Percentiles rank a stretch among this genome's conserved stretches.
Conservation (phyloP, 2,888 invertebrate genomes). For the Mesopsocus fuscifrons region DNA sequence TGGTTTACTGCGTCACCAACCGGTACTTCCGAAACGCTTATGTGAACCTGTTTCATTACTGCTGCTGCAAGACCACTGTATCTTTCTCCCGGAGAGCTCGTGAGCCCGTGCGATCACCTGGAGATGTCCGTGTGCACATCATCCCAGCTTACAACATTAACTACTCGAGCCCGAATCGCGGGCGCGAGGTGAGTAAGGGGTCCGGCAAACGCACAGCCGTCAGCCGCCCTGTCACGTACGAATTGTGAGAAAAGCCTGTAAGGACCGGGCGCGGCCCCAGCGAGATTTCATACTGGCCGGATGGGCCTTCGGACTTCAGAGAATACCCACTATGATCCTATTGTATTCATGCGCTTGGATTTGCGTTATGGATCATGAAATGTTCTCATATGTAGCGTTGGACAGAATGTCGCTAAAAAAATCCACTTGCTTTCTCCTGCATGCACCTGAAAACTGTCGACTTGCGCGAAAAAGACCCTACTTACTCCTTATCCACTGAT, state of each 20-base stretch:
- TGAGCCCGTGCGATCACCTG: slow-evolving; percentile 27
- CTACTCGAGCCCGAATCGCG: slow-evolving; percentile 36
- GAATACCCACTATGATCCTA: too few relatives aligned
- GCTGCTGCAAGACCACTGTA: slow-evolving; percentile 58
- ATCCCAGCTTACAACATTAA: slow-evolving; percentile 49
- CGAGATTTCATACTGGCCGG: too few relatives aligned
- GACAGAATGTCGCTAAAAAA: too few relatives aligned
- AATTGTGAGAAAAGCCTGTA: slow-evolving; percentile 28
- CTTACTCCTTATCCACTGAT: too few relatives aligned
- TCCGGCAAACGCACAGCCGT: slow-evolving; percentile 20
- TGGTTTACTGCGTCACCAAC: slow-evolving; percentile 44
- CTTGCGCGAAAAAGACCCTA: too few relatives aligned
- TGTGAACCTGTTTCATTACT: slow-evolving; percentile 54
- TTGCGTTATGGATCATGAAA: too few relatives aligned
- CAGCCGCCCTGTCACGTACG: slow-evolving; percentile 31
- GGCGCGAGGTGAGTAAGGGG: slow-evolving; percentile 21
- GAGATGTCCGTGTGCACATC: slow-evolving; percentile 54
- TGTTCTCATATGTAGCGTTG: too few relatives aligned
- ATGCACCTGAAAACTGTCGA: too few relatives aligned
- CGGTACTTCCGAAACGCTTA: slow-evolving; percentile 50
- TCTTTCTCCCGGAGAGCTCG: slow-evolving; percentile 39
- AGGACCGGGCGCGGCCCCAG: too few relatives aligned
- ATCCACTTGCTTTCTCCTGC: too few relatives aligned
- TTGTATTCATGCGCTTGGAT: too few relatives aligned
- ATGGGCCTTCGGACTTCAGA: too few relatives aligned